Conservation (phyloP, 2,888 invertebrate genomes). For the Ferdinandea cuprea region DNA sequence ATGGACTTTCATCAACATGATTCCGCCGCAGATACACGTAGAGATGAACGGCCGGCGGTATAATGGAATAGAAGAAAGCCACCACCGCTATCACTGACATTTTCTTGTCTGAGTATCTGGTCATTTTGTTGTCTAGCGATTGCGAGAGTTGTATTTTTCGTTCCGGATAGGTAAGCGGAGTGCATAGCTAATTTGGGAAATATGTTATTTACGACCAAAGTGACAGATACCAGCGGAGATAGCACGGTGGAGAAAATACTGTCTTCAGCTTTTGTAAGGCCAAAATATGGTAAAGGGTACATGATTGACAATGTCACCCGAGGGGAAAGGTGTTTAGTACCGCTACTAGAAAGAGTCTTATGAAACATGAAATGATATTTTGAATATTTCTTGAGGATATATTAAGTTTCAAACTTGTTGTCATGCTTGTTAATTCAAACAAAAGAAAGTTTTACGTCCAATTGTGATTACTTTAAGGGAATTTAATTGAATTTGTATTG, state of each 20-base stretch:
- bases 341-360: not conserved
- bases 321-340: constrained; percentile 16
- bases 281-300: not conserved
- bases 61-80: constrained; percentile 13
- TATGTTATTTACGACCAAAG: not conserved
- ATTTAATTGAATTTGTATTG: no score
- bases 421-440: no score
- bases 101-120: not conserved
- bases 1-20: constrained; percentile 59
- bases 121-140: constrained; percentile 45
- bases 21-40: constrained; percentile 11
- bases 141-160: constrained; percentile 6
- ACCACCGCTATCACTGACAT: constrained; percentile 12
- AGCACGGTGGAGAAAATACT: constrained; percentile 17
- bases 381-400: no score
- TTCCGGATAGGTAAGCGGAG: not conserved
- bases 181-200: not conserved
- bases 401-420: no score
- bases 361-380: no score
- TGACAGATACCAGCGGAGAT: not conserved
- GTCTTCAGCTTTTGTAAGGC: not conserved
- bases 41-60: constrained; percentile 9
- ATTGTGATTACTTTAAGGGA: no score
- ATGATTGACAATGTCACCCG: constrained; percentile 49
- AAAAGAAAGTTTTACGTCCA: no score